Evolutionary conservation across 2,888 invertebrate species (phyloP), one percentile per base, ranked within the genome.

Genomic region (Sussaba pulchella): DNA sequence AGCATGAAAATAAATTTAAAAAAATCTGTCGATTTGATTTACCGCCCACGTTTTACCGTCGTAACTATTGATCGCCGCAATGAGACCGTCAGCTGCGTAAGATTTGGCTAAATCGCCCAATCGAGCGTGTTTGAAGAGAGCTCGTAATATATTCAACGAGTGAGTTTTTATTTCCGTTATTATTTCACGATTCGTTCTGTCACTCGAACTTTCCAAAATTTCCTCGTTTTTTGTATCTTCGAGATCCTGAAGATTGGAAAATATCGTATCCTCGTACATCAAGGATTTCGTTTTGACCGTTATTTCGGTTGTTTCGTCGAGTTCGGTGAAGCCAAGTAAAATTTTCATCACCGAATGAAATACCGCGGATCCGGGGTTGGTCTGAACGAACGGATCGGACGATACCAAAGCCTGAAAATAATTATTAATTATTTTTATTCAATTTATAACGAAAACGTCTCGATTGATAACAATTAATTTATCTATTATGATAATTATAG

Each of bases 101-200:
- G 94, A 93, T 52, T 94, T 93, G 0, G 96, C 95, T 77, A 94
- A 92, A 81, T 97, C 97, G 12, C 95, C 95, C 47, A 99, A 93
- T 83, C 95, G 94, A 1, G 96, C 94, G 91, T 97, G 96, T 41
- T 96, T 94, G 89, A 95, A 96, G 47, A 99, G 91, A 0, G 97
- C 96, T 83, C 98, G 94, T 84, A 99, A 92, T 70, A 98, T 96
- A 92, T 99, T 98, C 86, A 97, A 92, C n/a, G 96, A 95, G 92
- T 98, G 99, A 39, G 96, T 94, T 78, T 95, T 94, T 0, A 94
- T 93, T 75, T 94, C 94, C n/a, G 91, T 89, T 83, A 36, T 87
- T 78, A n/a, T 87, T 50, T 73, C 64, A 78, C 24, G 63, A 66
- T 79, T 82, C 14, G 1, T 47, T 19, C 26, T 36, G 12, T 26